Evolutionary conservation across 2,888 invertebrate genomes (phyloP), one percentile per base, ranked within the genome.

Genomic region (Lithophane ornitopus): DNA sequence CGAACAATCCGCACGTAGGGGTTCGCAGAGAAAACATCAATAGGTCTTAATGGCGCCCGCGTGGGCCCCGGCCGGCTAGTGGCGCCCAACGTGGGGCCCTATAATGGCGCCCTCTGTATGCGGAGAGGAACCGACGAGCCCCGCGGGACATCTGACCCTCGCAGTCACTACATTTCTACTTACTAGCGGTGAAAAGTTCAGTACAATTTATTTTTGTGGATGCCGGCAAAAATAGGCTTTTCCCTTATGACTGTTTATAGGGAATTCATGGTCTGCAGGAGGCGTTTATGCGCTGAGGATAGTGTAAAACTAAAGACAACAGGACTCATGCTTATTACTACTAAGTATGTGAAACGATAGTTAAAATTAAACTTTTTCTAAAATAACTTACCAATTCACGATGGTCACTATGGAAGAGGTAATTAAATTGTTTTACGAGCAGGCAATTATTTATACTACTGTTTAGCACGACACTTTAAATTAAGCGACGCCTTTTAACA

Each of bases 21-120:
- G 65, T 11, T 70, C 46, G 58, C 39, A 66, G 59, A 67, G 70
- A 70, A 73, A 81, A 76, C 71, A 71, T 85, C 75, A 80, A 82
- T 84, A 71, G 82, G 71, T 76, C 66, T 68, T 87, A 88, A 85
- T 89, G 89, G 88, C 89, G 88, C 87, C 88, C 87, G 82, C 85
- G 61, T 80, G 85, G 83, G 85, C 67, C 74, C n/a, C 67, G 12
- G 26, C 59, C 49, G 34, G 49, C 67, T 81, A 74, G 69, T 82
- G 85, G 76, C 85, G 82, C 82, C 58, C 85, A 67, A 74, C 83
- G 59, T 85, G 78, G 86, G 83, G 78, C 82, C 2, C 58, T 58
- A 58, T 81, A 72, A 80, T 75, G 14, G 72, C 49, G 41, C 81
- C 70, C 68, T 85, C 75, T 82, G 75, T 73, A 78, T 78, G 75